These are phyloP conservation scores for Mustela nigripes DNA, from an alignment of 2,113 vertebrate genomes.

Conservation along the genomic window DNA sequence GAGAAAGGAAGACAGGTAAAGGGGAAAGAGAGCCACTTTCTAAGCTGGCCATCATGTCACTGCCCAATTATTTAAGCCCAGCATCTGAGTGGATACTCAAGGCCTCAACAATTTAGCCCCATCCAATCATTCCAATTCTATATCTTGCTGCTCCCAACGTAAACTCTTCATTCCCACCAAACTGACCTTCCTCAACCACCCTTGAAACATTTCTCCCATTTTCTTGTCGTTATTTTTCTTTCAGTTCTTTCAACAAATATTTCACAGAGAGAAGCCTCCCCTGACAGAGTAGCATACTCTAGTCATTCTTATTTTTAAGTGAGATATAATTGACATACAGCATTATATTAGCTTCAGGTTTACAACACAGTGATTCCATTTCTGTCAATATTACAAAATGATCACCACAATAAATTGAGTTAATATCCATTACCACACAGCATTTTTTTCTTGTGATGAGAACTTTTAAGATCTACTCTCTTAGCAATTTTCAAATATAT, in stretches of 20 bases:
- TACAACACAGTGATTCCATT: neutral
- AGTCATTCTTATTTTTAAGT: neutral
- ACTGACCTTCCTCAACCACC: neutral
- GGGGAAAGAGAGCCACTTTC: neutral
- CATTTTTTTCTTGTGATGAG: neutral
- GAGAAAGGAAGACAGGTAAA: neutral
- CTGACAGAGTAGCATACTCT: neutral
- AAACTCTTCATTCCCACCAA: neutral
- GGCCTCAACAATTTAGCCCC: neutral
- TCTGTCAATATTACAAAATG: neutral
- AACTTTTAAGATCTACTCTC: neutral
- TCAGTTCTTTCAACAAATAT: constrained; percentile 20
- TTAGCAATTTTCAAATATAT: constrained; percentile 5
- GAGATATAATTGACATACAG: neutral
- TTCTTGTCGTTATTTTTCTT: constrained; percentile 51
- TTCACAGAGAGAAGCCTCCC: neutral
- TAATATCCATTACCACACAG: neutral
- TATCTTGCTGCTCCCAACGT: neutral
- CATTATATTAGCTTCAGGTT: neutral
- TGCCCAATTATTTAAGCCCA: neutral
- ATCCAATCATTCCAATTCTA: neutral
- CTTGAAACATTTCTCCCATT: constrained; percentile 1
- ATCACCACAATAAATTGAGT: neutral
- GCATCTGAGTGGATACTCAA: neutral
- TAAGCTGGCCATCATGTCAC: neutral